Conservation (phyloP, 2,888 invertebrate genomes). For the Oscheius sp. region DNA sequence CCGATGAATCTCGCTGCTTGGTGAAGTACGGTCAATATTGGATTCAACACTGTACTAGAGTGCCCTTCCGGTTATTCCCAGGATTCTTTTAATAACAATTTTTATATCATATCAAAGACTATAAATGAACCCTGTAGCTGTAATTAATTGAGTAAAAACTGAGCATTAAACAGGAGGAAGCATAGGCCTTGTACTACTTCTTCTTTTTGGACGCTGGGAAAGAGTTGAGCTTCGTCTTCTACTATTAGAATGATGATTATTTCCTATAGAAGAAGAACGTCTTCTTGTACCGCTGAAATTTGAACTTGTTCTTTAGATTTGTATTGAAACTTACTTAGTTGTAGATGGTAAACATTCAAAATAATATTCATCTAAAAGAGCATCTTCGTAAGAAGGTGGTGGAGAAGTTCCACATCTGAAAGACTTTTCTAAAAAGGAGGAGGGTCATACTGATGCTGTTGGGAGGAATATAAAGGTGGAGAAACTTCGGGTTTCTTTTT, state of each 20-base stretch:
- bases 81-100: too few species aligned
- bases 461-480: slow-evolving; percentile 53
- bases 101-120: too few species aligned
- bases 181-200: slow-evolving; percentile 16
- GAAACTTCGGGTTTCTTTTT: slow-evolving; percentile 40
- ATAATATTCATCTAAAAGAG: slow-evolving; percentile 68
- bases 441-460: slow-evolving; percentile 35
- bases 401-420: slow-evolving; percentile 65
- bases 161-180: slow-evolving; percentile 20
- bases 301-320: slow-evolving; percentile 5
- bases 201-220: slow-evolving; percentile 7
- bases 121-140: too few species aligned
- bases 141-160: not conserved
- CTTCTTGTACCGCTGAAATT: not conserved
- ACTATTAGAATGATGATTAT: not conserved
- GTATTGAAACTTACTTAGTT: not conserved
- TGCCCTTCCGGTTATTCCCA: slow-evolving; percentile 49
- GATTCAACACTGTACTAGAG: slow-evolving; percentile 48
- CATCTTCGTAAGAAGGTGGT: slow-evolving; percentile 69
- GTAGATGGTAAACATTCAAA: slow-evolving; percentile 59
- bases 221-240: not conserved
- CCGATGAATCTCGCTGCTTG: slow-evolving; percentile 49
- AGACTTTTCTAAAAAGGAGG: not conserved
- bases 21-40: slow-evolving; percentile 53
- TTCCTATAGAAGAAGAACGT: not conserved